Conservation (phyloP, 1,140 invertebrate genomes). For the Caenorhabditis briggsae region DNA sequence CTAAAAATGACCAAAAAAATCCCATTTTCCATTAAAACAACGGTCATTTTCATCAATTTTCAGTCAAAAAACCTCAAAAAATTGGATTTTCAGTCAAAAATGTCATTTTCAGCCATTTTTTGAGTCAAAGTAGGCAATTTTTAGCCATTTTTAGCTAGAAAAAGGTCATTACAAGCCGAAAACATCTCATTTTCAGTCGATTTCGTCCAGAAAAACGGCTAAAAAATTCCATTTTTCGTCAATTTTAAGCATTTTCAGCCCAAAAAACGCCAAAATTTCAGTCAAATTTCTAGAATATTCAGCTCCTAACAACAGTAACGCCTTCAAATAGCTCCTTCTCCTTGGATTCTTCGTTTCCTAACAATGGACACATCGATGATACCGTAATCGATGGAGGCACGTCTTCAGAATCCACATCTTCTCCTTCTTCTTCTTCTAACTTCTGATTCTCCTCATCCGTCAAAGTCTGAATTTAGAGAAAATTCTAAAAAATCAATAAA, state of each 20-base stretch:
- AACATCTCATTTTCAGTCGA: too few species aligned
- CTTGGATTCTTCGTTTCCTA: neutral
- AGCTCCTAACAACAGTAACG: neutral
- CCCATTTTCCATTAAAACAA: too few species aligned
- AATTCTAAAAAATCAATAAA: neutral
- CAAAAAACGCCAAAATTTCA: neutral
- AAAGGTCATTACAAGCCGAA: too few species aligned
- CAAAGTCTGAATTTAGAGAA: constrained; percentile 7
- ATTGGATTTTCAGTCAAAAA: neutral
- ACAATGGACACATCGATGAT: constrained; percentile 23
- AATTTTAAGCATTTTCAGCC: neutral
- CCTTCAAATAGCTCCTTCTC: neutral
- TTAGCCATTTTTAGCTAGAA: too few species aligned
- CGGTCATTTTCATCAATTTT: too few species aligned
- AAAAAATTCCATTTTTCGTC: neutral
- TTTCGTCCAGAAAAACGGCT: neutral
- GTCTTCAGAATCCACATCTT: constrained; percentile 5
- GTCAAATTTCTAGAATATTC: neutral
- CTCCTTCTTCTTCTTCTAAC: neutral
- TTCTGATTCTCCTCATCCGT: constrained; percentile 46
- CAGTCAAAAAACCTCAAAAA: too few species aligned
- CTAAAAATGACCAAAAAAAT: too few species aligned
- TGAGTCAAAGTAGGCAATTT: too few species aligned
- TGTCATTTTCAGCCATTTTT: neutral
- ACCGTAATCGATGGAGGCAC: neutral